Evolutionary conservation across 2,113 vertebrate species (phyloP).

Genomic region (Calyptomena viridis): DNA sequence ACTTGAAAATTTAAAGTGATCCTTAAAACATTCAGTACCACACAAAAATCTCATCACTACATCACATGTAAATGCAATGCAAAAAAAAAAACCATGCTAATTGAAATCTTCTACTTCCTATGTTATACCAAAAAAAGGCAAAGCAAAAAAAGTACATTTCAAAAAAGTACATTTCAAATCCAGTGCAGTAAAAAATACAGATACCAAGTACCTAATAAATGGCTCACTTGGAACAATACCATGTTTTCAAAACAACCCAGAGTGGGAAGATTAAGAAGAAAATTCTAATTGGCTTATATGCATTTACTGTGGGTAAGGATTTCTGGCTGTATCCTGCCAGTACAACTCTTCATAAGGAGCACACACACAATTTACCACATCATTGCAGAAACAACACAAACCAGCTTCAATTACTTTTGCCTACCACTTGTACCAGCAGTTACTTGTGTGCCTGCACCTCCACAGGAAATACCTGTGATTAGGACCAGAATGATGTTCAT

Average conservation of each 20-base stretch:
- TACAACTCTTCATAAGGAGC: not conserved
- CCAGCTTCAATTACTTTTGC: not conserved
- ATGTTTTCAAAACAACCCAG: not conserved
- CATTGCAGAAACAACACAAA: not conserved
- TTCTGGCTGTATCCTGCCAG: not conserved
- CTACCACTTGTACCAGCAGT: not conserved
- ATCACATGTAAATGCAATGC: not conserved
- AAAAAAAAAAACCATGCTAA: not conserved
- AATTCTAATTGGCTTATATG: not conserved
- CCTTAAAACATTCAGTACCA: not conserved
- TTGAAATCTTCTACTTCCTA: not conserved
- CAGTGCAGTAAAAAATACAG: not conserved
- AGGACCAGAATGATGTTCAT: fast-evolving
- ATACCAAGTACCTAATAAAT: not conserved
- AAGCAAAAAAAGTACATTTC: not conserved
- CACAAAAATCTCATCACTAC: not conserved
- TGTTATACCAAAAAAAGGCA: not conserved
- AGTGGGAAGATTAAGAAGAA: not conserved
- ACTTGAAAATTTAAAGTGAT: not conserved
- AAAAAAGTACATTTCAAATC: not conserved
- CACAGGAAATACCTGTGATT: not conserved
- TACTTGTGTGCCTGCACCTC: not conserved
- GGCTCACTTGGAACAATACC: not conserved
- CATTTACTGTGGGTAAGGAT: not conserved
- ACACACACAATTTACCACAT: not conserved